Percentiles rank a stretch among this genome's conserved stretches.
These are phyloP conservation scores for Macrosteles quadrilineatus DNA, from an alignment of 1,140 invertebrate species.

Conservation along the genomic window DNA sequence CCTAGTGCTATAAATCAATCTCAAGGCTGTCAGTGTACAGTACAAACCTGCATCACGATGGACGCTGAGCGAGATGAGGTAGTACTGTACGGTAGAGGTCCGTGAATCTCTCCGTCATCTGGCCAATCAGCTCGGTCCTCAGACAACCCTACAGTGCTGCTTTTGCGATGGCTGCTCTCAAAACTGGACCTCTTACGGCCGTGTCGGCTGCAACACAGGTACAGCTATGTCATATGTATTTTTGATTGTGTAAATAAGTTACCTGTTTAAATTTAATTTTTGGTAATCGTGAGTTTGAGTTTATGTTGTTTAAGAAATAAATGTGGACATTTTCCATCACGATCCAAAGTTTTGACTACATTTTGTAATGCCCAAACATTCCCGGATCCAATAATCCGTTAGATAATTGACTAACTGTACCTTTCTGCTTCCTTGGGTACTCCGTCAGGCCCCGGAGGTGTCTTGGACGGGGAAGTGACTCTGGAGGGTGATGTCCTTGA, in stretches of 20 bases:
- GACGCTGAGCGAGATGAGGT: constrained; percentile 40
- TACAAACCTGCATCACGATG: constrained; percentile 39
- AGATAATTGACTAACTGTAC: no score
- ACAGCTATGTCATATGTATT: background rate
- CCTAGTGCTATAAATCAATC: no score
- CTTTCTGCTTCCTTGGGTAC: background rate
- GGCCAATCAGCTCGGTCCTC: constrained; percentile 33
- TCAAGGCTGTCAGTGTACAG: no score
- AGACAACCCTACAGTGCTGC: constrained; percentile 26
- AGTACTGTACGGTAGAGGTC: constrained; percentile 29
- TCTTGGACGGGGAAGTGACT: constrained; percentile 9
- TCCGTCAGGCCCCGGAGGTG: background rate
- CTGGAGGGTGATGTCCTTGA: constrained; percentile 14
- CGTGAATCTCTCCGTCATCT: constrained; percentile 36
- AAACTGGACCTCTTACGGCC: constrained; percentile 3
- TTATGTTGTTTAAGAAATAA: no score
- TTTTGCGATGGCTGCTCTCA: constrained; percentile 27
- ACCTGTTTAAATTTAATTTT: no score
- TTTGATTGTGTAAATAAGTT: background rate
- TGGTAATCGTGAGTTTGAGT: no score
- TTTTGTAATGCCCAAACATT: no score
- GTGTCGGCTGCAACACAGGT: background rate
- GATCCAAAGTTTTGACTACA: no score
- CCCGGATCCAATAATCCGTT: no score
- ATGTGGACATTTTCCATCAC: no score